Conservation (phyloP, 2,888 invertebrate genomes). For the Automeris io region DNA sequence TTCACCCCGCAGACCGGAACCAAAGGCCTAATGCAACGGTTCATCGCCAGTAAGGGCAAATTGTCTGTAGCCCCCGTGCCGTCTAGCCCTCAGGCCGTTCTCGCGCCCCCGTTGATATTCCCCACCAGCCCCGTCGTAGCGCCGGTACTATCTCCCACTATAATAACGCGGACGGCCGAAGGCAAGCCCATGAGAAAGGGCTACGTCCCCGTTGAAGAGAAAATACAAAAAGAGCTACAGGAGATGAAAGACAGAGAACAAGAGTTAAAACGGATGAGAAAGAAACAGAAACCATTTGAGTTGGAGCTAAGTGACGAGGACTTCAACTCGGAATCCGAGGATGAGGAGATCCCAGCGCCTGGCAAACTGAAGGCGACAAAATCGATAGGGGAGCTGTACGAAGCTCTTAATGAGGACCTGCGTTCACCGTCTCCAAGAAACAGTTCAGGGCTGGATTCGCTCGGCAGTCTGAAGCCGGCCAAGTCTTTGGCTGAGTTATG, state of each 20-base stretch:
- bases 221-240: constrained; percentile 90
- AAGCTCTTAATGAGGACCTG: constrained; percentile 69
- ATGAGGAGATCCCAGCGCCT: constrained; percentile 77
- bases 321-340: constrained; percentile 74
- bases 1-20: constrained; percentile 81
- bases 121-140: constrained; percentile 44
- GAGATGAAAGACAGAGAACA: constrained; percentile 90
- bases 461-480: constrained; percentile 79
- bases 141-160: constrained; percentile 44
- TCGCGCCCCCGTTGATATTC: constrained; percentile 45
- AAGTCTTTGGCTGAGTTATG: constrained; percentile 82
- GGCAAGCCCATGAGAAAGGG: constrained; percentile 84
- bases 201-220: constrained; percentile 90
- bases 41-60: constrained; percentile 88
- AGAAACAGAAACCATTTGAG: constrained; percentile 79
- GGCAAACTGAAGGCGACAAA: constrained; percentile 80
- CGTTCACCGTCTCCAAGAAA: constrained; percentile 66
- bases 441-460: constrained; percentile 61
- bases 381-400: constrained; percentile 82
- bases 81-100: constrained; percentile 33
- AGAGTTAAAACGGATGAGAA: constrained; percentile 84
- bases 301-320: constrained; percentile 79
- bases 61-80: constrained; percentile 53
- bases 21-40: constrained; percentile 91
- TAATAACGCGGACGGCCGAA: constrained; percentile 74